These are phyloP conservation scores for Campylomormyrus numenius DNA, from an alignment of 2,113 vertebrate species.

Conservation along the genomic window DNA sequence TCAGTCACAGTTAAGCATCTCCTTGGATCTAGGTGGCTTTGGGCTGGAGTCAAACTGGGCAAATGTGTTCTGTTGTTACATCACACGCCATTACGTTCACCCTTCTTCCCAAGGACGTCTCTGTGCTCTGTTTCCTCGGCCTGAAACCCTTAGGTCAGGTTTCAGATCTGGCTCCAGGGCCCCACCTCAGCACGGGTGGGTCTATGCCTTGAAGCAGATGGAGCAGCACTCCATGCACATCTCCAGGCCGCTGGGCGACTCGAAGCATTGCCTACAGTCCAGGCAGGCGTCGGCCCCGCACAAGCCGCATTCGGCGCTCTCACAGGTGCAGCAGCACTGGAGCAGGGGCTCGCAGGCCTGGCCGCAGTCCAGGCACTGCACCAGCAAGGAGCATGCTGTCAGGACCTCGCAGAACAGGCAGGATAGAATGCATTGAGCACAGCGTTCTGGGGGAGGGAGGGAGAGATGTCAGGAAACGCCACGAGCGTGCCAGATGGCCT, in stretches of 20 bases:
- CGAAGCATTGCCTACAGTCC: slow-evolving; percentile 62
- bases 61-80: neutral
- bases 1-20: neutral
- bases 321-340: slow-evolving; percentile 48
- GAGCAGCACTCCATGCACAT: slow-evolving; percentile 70
- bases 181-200: neutral
- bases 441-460: slow-evolving; percentile 53
- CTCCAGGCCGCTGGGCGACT: slow-evolving; percentile 63
- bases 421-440: slow-evolving; percentile 63
- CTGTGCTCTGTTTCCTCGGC: neutral
- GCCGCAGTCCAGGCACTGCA: slow-evolving; percentile 57
- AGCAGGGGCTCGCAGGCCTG: slow-evolving; percentile 47
- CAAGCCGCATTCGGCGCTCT: slow-evolving; percentile 31
- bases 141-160: neutral
- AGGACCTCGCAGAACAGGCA: slow-evolving; percentile 67
- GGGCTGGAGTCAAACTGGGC: neutral
- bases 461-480: neutral
- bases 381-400: slow-evolving; percentile 56
- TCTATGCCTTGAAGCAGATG: slow-evolving; percentile 63
- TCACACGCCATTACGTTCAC: neutral
- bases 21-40: neutral
- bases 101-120: neutral
- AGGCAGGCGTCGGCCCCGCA: slow-evolving; percentile 50
- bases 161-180: neutral
- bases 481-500: neutral